phyloP scores from a whole-genome alignment of 92 coral and sea anemone species.

The Nematostella vectensis region DNA sequence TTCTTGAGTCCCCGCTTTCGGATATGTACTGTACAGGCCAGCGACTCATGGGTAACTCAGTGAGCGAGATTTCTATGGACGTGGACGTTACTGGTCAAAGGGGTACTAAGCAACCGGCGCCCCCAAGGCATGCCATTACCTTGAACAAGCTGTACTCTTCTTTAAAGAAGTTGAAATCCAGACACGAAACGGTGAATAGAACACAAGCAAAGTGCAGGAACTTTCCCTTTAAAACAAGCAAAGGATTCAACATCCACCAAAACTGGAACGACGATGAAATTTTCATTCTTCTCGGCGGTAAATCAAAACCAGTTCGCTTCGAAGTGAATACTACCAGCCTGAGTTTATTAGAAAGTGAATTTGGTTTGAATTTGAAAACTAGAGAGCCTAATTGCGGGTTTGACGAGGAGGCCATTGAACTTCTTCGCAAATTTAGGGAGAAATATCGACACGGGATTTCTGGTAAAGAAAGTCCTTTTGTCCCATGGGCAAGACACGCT shows the following conservation, averaged over 20 bases:
- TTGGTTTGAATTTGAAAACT: constrained; percentile 54
- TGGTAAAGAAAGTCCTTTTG: constrained; percentile 28
- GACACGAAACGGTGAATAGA: constrained; percentile 23
- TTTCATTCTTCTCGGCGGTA: constrained; percentile 66
- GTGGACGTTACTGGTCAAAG: background rate
- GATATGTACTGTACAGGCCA: constrained; percentile 56
- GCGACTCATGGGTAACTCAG: constrained; percentile 11
- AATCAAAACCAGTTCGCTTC: constrained; percentile 73
- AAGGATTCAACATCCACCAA: constrained; percentile 11
- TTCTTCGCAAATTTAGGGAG: constrained; percentile 50
- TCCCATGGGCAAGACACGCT: constrained; percentile 83
- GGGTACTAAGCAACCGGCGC: too few relatives aligned
- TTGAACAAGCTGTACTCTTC: constrained; percentile 71
- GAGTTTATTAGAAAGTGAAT: constrained; percentile 58
- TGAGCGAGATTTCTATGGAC: constrained; percentile 7
- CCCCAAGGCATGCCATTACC: constrained; percentile 37
- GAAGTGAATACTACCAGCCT: constrained; percentile 46
- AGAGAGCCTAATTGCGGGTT: constrained; percentile 26
- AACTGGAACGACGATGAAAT: constrained; percentile 39
- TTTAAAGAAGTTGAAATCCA: constrained; percentile 54
- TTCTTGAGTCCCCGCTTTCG: constrained; percentile 7
- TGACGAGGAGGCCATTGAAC: constrained; percentile 44
- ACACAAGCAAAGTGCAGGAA: constrained; percentile 19
- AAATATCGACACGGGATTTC: constrained; percentile 29
- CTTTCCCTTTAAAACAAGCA: constrained; percentile 17